A percentile compares a stretch with the other conserved stretches of the same genome.
Evolutionary conservation across 2,888 invertebrate species (phyloP).

Genomic region (Gymnosoma rotundatum): DNA sequence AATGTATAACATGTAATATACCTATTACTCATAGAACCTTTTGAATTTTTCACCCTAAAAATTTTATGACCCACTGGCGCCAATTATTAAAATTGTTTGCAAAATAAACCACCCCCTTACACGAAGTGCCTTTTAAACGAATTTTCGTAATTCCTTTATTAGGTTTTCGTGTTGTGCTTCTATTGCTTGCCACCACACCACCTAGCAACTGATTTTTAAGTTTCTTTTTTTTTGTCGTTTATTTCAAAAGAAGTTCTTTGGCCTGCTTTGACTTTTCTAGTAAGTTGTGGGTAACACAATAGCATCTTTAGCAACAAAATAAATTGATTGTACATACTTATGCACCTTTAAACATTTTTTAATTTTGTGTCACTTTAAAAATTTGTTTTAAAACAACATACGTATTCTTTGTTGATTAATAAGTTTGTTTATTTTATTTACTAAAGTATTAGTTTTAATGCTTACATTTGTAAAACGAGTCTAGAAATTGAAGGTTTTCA

Average conservation of each 20-base stretch:
- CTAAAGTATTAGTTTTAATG: no score
- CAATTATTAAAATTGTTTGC: slow-evolving; percentile 45
- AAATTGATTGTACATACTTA: no score
- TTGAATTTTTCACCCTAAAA: not conserved
- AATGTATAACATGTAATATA: not conserved
- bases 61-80: slow-evolving; percentile 66
- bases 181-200: slow-evolving; percentile 2
- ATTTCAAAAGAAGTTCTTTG: slow-evolving; percentile 15
- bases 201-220: slow-evolving; percentile 55
- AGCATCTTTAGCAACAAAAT: slow-evolving; percentile 2
- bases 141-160: slow-evolving; percentile 46
- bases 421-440: no score
- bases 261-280: slow-evolving; percentile 18
- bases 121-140: slow-evolving; percentile 18
- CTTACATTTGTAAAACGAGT: no score
- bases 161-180: slow-evolving; percentile 41
- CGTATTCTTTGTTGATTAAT: no score
- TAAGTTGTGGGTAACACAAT: slow-evolving; percentile 10
- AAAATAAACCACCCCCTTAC: slow-evolving; percentile 54
- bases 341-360: no score
- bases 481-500: no score
- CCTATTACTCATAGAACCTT: slow-evolving; percentile 45
- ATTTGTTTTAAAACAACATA: no score
- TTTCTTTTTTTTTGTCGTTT: slow-evolving; percentile 6
- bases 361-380: no score